Base-by-base conservation (phyloP, 2,113 vertebrate genomes). In the Eptesicus fuscus region DNA sequence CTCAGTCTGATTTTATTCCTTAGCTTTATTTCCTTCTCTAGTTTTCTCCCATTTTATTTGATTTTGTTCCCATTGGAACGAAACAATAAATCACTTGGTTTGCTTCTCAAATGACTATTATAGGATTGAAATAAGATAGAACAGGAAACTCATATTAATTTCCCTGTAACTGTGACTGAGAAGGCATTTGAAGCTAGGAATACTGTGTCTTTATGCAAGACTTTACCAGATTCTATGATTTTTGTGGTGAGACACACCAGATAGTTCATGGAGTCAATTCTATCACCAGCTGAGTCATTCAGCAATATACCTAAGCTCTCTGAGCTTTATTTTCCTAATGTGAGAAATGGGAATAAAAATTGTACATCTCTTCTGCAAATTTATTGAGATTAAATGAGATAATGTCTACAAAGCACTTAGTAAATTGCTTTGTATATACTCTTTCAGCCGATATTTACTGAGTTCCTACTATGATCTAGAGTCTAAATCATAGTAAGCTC, bases 1-100 rank as follows among this genome's bases (percentile, higher is more conserved):
- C 42, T 63, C 73, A 59, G 25, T 92, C 69, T 87, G 61, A 89
- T 90, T 90, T 93, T 73, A 90, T 93, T 93, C 69, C 28, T 9
- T 17, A 83, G 40, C 63, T 90, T 78, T 42, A 49, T 65, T 90
- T 83, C 87, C 80, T 61, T 95, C 51, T 76, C 53, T 83, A 32
- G 22, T 69, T 83, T 83, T 88, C 47, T 51, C 51, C 63, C 51
- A 63, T 78, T 30, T 53, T 89, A 63, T 84, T 89, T 94, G 67
- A 92, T 90, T 76, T 83, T 92, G 25, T 80, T 90, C 47, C 44
- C 51, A 65, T 13, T 65, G 44, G 10, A 94, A 80, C 2, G 56
- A 17, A 95, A 86, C 59, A 77, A 76, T 40, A 71, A 85, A 77
- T 89, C 80, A 94, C 70, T 25, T 67, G 92, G 18, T 78, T 76